Evolutionary conservation across 2,888 invertebrate species (phyloP).

Genomic region (Nymphalis urticae): DNA sequence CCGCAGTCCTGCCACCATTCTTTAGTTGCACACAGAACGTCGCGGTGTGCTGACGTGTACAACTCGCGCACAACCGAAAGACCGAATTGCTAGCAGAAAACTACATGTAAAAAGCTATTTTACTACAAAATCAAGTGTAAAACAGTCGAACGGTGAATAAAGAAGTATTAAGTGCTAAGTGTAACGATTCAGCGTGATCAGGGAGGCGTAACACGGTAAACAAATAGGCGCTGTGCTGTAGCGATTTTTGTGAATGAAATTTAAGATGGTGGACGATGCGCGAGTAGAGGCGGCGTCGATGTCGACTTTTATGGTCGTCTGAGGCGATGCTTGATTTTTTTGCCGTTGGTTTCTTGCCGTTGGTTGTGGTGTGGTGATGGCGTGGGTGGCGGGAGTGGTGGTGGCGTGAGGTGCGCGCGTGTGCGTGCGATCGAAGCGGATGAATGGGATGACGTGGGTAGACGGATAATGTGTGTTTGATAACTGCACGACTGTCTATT

Average conservation of each 20-base stretch:
- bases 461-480: conserved; percentile 69
- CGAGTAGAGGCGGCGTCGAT: conserved; percentile 57
- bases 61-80: conserved; percentile 47
- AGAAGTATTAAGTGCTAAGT: conserved; percentile 42
- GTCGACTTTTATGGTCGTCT: conserved; percentile 53
- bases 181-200: conserved; percentile 47
- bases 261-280: conserved; percentile 78
- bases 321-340: conserved; percentile 36
- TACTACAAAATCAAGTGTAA: conserved; percentile 49
- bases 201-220: conserved; percentile 71
- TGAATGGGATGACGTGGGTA: conserved; percentile 77
- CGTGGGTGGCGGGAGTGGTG: conserved; percentile 39
- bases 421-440: conserved; percentile 75
- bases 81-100: conserved; percentile 66
- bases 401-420: conserved; percentile 48
- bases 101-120: conserved; percentile 51
- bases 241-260: conserved; percentile 80
- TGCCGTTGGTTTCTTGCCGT: conserved; percentile 30
- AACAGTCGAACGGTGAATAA: conserved; percentile 37
- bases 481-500: conserved; percentile 54
- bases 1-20: conserved; percentile 80
- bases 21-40: conserved; percentile 71
- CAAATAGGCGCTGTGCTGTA: conserved; percentile 66
- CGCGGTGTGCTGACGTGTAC: conserved; percentile 52
- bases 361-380: conserved; percentile 41